phyloP scores from a whole-genome alignment of 1,140 invertebrate species.

The Polypedilum pembai region DNA sequence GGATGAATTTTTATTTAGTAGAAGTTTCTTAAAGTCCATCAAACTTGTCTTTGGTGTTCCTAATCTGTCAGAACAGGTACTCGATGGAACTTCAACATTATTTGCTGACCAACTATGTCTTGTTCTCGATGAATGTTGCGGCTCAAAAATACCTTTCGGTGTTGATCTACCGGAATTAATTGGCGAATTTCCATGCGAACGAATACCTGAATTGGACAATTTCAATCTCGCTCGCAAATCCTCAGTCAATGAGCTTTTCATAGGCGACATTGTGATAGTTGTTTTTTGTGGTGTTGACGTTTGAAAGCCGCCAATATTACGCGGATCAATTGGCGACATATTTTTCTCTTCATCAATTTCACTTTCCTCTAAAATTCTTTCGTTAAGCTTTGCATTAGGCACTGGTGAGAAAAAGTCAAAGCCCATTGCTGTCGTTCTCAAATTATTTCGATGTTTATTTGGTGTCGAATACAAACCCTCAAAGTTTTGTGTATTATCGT shows the following conservation, averaged over 20 bases:
- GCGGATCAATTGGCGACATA: slow-evolving; percentile 56
- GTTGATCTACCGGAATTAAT: slow-evolving; percentile 47
- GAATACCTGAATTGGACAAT: slow-evolving; percentile 29
- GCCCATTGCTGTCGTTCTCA: slow-evolving; percentile 29
- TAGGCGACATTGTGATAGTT: slow-evolving; percentile 32
- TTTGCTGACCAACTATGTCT: slow-evolving; percentile 49
- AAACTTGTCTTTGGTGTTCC: slow-evolving; percentile 60
- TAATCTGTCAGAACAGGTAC: slow-evolving; percentile 50
- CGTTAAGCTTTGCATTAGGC: slow-evolving; percentile 32
- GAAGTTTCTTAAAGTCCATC: slow-evolving; percentile 72
- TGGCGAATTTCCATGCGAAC: slow-evolving; percentile 41
- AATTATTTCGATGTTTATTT: slow-evolving; percentile 31
- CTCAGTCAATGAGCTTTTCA: slow-evolving; percentile 31
- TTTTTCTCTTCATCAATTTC: slow-evolving; percentile 42
- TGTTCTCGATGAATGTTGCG: slow-evolving; percentile 45
- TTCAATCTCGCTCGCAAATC: slow-evolving; percentile 39
- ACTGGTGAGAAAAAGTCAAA: slow-evolving; percentile 32
- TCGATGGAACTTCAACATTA: slow-evolving; percentile 47
- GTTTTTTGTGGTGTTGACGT: slow-evolving; percentile 52
- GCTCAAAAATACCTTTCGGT: slow-evolving; percentile 42
- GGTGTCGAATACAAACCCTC: slow-evolving; percentile 43
- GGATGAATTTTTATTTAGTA: slow-evolving; percentile 50
- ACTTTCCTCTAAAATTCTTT: slow-evolving; percentile 32
- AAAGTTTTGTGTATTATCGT: slow-evolving; percentile 33
- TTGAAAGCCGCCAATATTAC: slow-evolving; percentile 46